A percentile compares a stretch with the other conserved stretches of the same genome.
Evolutionary conservation across 1,140 invertebrate genomes (phyloP).

Genomic region (Drosophila persimilis): DNA sequence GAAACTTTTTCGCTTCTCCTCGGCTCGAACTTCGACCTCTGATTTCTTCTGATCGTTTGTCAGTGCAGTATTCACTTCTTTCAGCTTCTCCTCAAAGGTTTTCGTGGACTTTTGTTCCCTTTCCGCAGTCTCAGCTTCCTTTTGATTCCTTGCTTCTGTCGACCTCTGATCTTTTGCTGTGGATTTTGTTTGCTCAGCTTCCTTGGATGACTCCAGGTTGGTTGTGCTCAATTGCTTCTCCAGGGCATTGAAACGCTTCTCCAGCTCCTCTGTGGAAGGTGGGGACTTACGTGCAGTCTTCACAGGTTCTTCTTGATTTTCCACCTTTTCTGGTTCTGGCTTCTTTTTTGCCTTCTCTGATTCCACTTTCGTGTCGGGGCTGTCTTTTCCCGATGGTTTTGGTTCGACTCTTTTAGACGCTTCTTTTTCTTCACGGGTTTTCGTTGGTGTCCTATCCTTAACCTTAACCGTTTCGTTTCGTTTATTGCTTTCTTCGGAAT

Average conservation of each 20-base stretch:
- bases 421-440: background rate
- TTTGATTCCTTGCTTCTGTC: conserved; percentile 16
- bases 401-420: background rate
- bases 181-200: conserved; percentile 14
- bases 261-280: conserved; percentile 74
- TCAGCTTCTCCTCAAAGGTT: conserved; percentile 50
- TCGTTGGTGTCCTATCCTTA: background rate
- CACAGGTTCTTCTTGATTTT: conserved; percentile 2
- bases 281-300: conserved; percentile 47
- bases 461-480: background rate
- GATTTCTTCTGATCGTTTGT: conserved; percentile 2
- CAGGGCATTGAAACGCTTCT: conserved; percentile 73
- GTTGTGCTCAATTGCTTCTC: conserved; percentile 66
- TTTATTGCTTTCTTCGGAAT: conserved; percentile 8
- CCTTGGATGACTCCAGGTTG: conserved; percentile 26
- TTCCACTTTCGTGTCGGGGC: background rate
- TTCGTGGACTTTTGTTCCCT: conserved; percentile 27
- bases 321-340: background rate
- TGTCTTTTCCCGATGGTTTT: background rate
- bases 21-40: background rate
- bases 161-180: conserved; percentile 1
- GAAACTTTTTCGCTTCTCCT: conserved; percentile 3
- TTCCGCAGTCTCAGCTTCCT: background rate
- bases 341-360: background rate
- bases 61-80: conserved; percentile 27